Percentiles rank a stretch among this genome's conserved stretches.
These are phyloP conservation scores for Popillia japonica DNA, from an alignment of 1,140 invertebrate genomes.

Conservation along the genomic window DNA sequence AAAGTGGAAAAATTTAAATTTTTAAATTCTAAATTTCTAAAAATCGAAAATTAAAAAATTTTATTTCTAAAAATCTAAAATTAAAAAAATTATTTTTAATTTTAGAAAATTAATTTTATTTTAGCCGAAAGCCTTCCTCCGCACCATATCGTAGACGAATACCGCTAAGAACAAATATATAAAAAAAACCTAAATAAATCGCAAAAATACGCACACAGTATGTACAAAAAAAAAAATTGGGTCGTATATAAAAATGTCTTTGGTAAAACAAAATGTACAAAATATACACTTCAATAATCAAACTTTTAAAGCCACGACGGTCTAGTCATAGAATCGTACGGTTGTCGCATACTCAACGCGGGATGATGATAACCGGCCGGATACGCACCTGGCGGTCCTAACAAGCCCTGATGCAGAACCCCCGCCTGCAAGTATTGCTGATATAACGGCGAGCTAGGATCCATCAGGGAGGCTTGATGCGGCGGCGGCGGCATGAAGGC, in stretches of 20 bases:
- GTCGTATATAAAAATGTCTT: conserved; percentile 45
- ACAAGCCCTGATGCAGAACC: conserved; percentile 67
- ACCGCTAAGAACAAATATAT: too few relatives aligned
- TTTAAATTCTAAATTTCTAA: neutral
- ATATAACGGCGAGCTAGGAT: conserved; percentile 70
- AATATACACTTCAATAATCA: conserved; percentile 17
- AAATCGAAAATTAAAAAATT: too few relatives aligned
- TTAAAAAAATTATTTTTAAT: too few relatives aligned
- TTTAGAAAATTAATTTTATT: too few relatives aligned
- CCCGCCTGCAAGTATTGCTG: conserved; percentile 72
- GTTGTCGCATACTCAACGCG: conserved; percentile 70
- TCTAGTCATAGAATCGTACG: conserved; percentile 70
- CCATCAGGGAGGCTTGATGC: conserved; percentile 59
- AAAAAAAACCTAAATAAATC: neutral
- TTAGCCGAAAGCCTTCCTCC: too few relatives aligned
- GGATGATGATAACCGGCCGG: conserved; percentile 68
- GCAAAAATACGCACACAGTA: conserved; percentile 3
- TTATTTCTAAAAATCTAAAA: too few relatives aligned
- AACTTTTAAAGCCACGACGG: conserved; percentile 55
- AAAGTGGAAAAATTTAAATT: too few relatives aligned
- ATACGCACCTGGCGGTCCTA: conserved; percentile 65
- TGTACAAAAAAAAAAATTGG: conserved; percentile 38
- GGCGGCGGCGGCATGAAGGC: conserved; percentile 62
- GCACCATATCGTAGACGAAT: neutral
- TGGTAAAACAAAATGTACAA: conserved; percentile 45